Evolutionary conservation across 1,140 invertebrate genomes (phyloP), one percentile per base, ranked within the genome.

Genomic region (Drosophila suzukii): DNA sequence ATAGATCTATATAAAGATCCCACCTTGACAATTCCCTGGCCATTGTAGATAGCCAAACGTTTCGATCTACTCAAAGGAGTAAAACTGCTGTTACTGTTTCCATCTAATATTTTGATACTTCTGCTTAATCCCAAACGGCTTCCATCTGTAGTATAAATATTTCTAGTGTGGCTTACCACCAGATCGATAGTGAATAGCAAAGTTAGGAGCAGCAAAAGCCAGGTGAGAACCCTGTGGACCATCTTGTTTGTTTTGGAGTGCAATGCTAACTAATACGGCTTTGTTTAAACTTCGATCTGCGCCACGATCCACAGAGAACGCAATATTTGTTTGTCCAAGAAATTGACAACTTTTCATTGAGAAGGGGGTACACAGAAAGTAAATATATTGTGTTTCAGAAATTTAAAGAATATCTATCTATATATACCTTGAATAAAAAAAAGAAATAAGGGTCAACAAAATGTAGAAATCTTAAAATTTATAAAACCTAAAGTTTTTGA

Each of bases 11-110:
- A 12, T 38, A 0, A 11, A 17, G 3, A 34, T 10, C 20, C 34
- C 13, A 91, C 90, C 78, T 91, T 91, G 6, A 71, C 44, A 36
- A 90, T 3, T 13, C 90, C 90, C n/a, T 72, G 75, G 1, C 90
- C 90, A 68, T 90, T 44, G 20, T 44, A 91, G 39, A 91, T 91
- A 17, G 86, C 76, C 43, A 91, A 17, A 17, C 90, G 81, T 34
- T 88, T 91, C 6, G 67, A 47, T 1, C 90, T 75, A 44, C 51
- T 75, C 4, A 85, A 47, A 8, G 34, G 32, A 0, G n/a, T 50
- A 36, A 32, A 5, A 7, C 5, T 49, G 24, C 6, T 34, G 34
- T 82, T 63, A 7, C 30, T 59, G 13, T n/a, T 36, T 7, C 5
- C 34, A 34, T 32, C n/a, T 4, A 15, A 11, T 7, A 5, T 20